phyloP scores from a whole-genome alignment of 1,140 invertebrate genomes.

The Harpegnathos saltator region DNA sequence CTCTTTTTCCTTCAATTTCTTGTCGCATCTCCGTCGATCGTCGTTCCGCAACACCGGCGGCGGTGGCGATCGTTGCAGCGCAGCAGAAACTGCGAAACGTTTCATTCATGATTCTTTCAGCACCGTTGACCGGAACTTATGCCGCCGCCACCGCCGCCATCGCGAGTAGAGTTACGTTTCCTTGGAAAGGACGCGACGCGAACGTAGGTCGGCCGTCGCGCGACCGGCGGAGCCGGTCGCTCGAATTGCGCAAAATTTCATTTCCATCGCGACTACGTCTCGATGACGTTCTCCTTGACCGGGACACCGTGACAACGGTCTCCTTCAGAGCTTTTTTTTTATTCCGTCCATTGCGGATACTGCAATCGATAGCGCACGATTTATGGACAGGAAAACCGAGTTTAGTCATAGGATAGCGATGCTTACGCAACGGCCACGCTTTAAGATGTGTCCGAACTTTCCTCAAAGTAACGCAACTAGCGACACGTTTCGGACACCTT shows the following conservation, averaged over 20 bases:
- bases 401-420: constrained; percentile 32
- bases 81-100: constrained; percentile 71
- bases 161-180: constrained; percentile 64
- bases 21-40: constrained; percentile 44
- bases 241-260: constrained; percentile 69
- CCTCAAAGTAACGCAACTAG: background rate
- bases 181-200: constrained; percentile 70
- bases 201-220: constrained; percentile 52
- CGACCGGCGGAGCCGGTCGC: constrained; percentile 51
- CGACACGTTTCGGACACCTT: constrained; percentile 1
- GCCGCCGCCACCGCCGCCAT: constrained; percentile 32
- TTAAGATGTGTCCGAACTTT: constrained; percentile 1
- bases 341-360: constrained; percentile 18
- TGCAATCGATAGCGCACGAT: constrained; percentile 27
- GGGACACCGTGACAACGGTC: constrained; percentile 48
- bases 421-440: constrained; percentile 21
- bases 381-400: constrained; percentile 35
- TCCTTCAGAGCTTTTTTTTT: constrained; percentile 49
- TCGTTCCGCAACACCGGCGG: constrained; percentile 28
- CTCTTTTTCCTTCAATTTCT: constrained; percentile 61
- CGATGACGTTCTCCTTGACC: constrained; percentile 64
- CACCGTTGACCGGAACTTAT: constrained; percentile 58
- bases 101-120: constrained; percentile 77
- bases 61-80: constrained; percentile 5
- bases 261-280: constrained; percentile 52